A percentile compares a stretch with the other conserved stretches of the same genome.
phyloP scores from a whole-genome alignment of 2,113 vertebrate genomes.

The Tauraco erythrolophus region DNA sequence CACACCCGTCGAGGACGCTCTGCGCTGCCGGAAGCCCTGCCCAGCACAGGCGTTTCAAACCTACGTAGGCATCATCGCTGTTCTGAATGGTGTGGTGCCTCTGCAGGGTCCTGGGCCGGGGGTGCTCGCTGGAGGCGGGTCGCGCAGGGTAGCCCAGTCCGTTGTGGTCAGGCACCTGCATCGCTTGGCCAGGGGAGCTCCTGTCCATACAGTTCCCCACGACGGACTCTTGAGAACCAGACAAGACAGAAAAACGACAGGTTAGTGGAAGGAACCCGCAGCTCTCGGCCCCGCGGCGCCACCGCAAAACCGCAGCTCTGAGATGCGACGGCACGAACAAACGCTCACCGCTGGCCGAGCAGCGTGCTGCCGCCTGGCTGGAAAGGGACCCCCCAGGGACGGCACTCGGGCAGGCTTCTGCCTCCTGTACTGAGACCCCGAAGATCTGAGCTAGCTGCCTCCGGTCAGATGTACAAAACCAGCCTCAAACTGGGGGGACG shows the following conservation, averaged over 20 bases:
- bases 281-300: accelerated
- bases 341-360: accelerated
- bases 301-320: accelerated
- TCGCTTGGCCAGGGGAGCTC: conserved; percentile 81
- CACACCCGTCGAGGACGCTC: accelerated
- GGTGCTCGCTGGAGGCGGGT: conserved; percentile 77
- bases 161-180: conserved; percentile 91
- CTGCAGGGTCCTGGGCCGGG: conserved; percentile 88
- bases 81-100: conserved; percentile 98
- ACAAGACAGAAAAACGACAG: background rate
- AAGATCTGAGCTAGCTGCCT: background rate
- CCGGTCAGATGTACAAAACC: background rate
- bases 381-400: accelerated
- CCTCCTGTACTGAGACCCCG: background rate
- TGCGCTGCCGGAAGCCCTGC: background rate
- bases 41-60: conserved; percentile 11
- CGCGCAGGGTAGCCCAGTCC: conserved; percentile 83
- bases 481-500: background rate
- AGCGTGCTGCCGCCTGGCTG: accelerated
- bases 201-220: conserved; percentile 85
- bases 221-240: conserved; percentile 69
- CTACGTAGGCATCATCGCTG: conserved; percentile 95
- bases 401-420: background rate
- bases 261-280: background rate
- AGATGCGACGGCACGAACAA: accelerated